These are phyloP conservation scores for Alauda arvensis DNA, from an alignment of 2,797 vertebrate genomes.

Conservation along the genomic window DNA sequence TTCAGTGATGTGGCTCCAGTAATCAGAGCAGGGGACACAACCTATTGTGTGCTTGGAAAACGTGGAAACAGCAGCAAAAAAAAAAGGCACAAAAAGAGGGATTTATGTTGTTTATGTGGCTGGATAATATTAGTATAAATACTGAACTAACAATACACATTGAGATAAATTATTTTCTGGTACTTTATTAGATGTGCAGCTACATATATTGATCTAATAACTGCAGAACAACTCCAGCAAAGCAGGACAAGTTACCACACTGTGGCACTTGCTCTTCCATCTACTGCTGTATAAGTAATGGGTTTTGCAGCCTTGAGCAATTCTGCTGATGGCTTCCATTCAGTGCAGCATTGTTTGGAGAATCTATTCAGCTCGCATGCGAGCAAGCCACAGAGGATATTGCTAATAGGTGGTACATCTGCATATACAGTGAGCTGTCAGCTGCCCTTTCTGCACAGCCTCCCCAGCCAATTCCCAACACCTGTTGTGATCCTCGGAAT, in stretches of 20 bases:
- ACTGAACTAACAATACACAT: not conserved
- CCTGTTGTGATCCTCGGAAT: slow-evolving; percentile 37
- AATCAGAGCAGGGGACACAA: not conserved
- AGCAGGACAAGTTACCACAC: slow-evolving; percentile 3
- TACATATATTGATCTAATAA: not conserved
- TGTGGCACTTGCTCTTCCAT: not conserved
- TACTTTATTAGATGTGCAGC: not conserved
- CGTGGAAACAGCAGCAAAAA: not conserved
- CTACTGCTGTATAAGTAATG: not conserved
- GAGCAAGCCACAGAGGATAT: slow-evolving; percentile 39
- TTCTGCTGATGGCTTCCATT: slow-evolving; percentile 37
- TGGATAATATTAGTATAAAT: not conserved
- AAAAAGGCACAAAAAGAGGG: not conserved
- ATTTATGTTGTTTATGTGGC: not conserved
- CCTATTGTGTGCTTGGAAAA: not conserved
- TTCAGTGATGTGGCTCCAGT: not conserved
- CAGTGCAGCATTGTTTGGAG: not conserved
- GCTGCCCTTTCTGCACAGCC: slow-evolving; percentile 15
- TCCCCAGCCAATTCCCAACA: slow-evolving; percentile 52
- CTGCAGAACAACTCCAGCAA: not conserved
- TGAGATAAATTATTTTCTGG: not conserved
- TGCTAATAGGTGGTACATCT: slow-evolving; percentile 32
- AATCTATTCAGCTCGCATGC: not conserved
- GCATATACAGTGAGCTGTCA: slow-evolving; percentile 31
- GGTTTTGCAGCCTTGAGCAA: slow-evolving; percentile 36